Evolutionary conservation across 2,113 vertebrate species (phyloP).

Genomic region (Vidua macroura): DNA sequence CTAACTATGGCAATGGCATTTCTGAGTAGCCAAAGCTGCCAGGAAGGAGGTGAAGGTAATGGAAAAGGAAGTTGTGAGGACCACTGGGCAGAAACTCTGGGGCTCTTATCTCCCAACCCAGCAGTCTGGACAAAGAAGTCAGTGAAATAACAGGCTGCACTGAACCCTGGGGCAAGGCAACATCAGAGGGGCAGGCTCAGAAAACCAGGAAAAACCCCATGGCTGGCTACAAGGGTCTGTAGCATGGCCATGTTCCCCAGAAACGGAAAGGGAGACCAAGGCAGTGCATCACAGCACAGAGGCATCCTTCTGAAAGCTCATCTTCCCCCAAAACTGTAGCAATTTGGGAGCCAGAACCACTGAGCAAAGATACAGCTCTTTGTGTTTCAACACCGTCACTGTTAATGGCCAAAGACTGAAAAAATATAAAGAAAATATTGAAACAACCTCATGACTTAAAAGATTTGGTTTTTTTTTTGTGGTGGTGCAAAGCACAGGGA

Average conservation of each 20-base stretch:
- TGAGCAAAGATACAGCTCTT: not conserved
- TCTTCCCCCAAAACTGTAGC: not conserved
- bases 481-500: not conserved
- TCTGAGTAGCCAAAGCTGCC: not conserved
- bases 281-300: not conserved
- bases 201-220: not conserved
- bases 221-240: not conserved
- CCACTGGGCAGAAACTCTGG: not conserved
- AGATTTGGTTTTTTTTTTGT: not conserved
- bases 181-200: not conserved
- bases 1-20: not conserved
- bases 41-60: not conserved
- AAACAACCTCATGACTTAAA: not conserved
- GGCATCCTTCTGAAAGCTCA: not conserved
- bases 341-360: not conserved
- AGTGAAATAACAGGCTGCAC: not conserved
- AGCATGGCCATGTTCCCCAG: rapidly evolving
- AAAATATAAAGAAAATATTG: not conserved
- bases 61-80: not conserved
- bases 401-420: not conserved
- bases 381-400: not conserved
- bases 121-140: not conserved
- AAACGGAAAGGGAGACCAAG: not conserved
- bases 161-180: not conserved
- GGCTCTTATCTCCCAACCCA: not conserved